Evolutionary conservation across 2,888 invertebrate genomes (phyloP).

Genomic region (Troilus luridus): DNA sequence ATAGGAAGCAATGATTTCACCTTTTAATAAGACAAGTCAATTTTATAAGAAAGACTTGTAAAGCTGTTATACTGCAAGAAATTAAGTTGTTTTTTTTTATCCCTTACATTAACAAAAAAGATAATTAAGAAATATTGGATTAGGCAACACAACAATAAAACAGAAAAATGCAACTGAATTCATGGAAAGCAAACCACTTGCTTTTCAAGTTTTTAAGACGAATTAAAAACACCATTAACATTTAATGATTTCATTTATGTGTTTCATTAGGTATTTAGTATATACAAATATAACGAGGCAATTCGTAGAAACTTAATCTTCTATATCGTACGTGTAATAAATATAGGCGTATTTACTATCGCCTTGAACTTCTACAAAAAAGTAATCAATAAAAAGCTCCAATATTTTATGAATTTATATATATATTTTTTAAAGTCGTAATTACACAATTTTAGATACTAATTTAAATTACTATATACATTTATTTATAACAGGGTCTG

Average conservation of each 20-base stretch:
- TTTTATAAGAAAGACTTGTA: not conserved
- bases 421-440: conserved; percentile 41
- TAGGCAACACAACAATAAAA: not conserved
- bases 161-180: not conserved
- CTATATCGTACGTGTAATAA: conserved; percentile 24
- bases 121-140: not conserved
- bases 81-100: not conserved
- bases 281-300: conserved; percentile 24
- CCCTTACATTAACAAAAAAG: not conserved
- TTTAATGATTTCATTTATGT: not conserved
- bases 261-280: conserved; percentile 9
- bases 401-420: conserved; percentile 57
- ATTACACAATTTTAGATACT: conserved; percentile 52
- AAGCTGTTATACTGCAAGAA: not conserved
- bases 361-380: conserved; percentile 39
- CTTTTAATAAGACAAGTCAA: not conserved
- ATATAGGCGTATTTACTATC: not conserved
- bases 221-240: not conserved
- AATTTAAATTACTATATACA: conserved; percentile 58
- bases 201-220: not conserved
- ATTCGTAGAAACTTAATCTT: conserved; percentile 26
- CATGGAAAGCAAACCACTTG: not conserved
- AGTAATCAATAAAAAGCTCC: conserved; percentile 56
- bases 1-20: not conserved
- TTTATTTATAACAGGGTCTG: conserved; percentile 53